These are phyloP conservation scores for Hippocampus kuda DNA, from an alignment of 2,797 vertebrate species.

Conservation along the genomic window DNA sequence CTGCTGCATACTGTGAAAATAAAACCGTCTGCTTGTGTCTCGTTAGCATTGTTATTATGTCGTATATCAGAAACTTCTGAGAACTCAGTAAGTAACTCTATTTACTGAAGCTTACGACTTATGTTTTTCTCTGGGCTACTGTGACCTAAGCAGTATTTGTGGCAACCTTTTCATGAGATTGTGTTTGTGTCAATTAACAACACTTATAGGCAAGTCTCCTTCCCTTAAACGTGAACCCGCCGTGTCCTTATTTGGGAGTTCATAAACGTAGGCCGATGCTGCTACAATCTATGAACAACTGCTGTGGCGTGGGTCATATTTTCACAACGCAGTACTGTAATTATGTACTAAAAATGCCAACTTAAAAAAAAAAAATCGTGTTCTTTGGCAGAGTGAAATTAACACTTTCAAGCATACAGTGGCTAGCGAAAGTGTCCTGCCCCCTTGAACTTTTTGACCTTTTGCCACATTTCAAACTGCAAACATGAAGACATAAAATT, in stretches of 20 bases:
- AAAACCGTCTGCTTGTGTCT: neutral
- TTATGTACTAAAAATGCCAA: slow-evolving; percentile 32
- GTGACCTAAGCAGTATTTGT: neutral
- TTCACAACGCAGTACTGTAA: slow-evolving; percentile 23
- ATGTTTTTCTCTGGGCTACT: neutral
- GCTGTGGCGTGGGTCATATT: slow-evolving; percentile 19
- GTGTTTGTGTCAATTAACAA: slow-evolving; percentile 3
- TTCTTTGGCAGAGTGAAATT: neutral
- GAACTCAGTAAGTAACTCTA: neutral
- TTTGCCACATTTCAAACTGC: too few species aligned
- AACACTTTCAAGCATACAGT: neutral
- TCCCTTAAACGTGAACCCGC: slow-evolving; percentile 10
- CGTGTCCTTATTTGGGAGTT: slow-evolving; percentile 16
- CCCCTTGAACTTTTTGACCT: too few species aligned
- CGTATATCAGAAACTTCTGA: neutral
- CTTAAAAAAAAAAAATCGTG: slow-evolving; percentile 8
- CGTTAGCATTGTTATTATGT: neutral
- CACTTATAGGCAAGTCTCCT: slow-evolving; percentile 18
- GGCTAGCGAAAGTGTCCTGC: too few species aligned
- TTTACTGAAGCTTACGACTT: neutral
- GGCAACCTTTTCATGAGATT: neutral
- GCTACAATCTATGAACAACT: slow-evolving; percentile 9
- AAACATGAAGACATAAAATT: too few species aligned
- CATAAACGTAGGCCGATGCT: slow-evolving; percentile 10
- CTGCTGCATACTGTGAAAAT: neutral